phyloP scores from a whole-genome alignment of 2,113 vertebrate species.

The Callorhinus ursinus region DNA sequence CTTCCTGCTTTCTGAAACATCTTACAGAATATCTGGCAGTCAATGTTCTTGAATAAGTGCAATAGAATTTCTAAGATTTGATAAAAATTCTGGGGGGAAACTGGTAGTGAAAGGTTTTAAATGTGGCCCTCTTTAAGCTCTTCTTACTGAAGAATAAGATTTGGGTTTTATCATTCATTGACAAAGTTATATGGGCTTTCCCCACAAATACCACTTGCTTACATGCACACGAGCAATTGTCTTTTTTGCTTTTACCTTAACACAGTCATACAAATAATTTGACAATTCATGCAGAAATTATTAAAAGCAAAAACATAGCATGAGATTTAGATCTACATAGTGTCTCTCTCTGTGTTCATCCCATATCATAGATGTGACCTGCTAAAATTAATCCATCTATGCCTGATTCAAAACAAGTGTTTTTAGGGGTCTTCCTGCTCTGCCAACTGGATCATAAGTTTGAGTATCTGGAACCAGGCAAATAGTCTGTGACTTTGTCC shows the following conservation, averaged over 20 bases:
- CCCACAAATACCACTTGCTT: neutral
- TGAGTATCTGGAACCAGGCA: neutral
- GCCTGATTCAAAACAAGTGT: neutral
- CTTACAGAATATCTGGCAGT: neutral
- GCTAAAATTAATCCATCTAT: neutral
- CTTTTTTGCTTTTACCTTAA: neutral
- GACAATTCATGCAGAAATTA: neutral
- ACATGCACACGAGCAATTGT: neutral
- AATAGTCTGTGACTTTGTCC: neutral
- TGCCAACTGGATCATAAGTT: neutral
- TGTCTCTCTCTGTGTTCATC: neutral
- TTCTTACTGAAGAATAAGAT: neutral
- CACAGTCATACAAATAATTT: neutral
- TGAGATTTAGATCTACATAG: neutral
- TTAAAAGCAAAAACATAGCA: neutral
- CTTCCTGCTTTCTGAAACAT: neutral
- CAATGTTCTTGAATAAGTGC: neutral
- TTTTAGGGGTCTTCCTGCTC: neutral
- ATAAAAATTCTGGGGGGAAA: neutral
- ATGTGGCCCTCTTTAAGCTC: neutral
- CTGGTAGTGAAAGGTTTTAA: neutral
- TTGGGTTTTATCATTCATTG: neutral
- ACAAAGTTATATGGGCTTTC: neutral
- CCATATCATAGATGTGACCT: neutral
- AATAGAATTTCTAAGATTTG: neutral